Evolutionary conservation across 2,888 invertebrate species (phyloP).

Genomic region (Branchipolynoe longqiensis): DNA sequence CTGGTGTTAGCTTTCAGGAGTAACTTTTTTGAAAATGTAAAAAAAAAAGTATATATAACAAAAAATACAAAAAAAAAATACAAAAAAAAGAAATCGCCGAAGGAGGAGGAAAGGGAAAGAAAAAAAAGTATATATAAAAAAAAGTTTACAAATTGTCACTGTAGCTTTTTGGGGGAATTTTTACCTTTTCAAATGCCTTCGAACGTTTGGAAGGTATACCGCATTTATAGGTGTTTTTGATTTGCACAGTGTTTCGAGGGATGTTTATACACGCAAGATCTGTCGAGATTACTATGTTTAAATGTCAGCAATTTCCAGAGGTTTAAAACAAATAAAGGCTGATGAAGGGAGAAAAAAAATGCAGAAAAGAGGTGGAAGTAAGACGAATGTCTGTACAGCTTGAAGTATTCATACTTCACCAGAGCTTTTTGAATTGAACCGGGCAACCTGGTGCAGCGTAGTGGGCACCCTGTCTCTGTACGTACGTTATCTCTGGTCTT

Average conservation of each 20-base stretch:
- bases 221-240: constrained; percentile 55
- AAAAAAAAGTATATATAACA: no score
- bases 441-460: constrained; percentile 36
- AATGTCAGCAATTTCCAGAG: constrained; percentile 55
- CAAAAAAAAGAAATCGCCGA: constrained; percentile 16
- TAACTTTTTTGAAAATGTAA: constrained; percentile 8
- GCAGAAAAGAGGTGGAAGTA: no score
- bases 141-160: constrained; percentile 56
- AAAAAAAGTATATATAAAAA: constrained; percentile 19
- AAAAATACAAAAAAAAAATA: constrained; percentile 54
- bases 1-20: constrained; percentile 56
- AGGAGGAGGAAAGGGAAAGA: neutral
- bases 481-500: constrained; percentile 32
- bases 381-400: constrained; percentile 44
- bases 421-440: constrained; percentile 36
- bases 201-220: constrained; percentile 55
- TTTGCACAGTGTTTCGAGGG: constrained; percentile 57
- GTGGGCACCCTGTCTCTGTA: neutral
- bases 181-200: constrained; percentile 56
- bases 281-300: constrained; percentile 50
- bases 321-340: no score
- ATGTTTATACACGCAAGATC: constrained; percentile 57
- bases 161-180: constrained; percentile 47
- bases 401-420: constrained; percentile 47
- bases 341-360: no score